Evolutionary conservation across 2,888 invertebrate species (phyloP).

Genomic region (Lamellibrachia columna): DNA sequence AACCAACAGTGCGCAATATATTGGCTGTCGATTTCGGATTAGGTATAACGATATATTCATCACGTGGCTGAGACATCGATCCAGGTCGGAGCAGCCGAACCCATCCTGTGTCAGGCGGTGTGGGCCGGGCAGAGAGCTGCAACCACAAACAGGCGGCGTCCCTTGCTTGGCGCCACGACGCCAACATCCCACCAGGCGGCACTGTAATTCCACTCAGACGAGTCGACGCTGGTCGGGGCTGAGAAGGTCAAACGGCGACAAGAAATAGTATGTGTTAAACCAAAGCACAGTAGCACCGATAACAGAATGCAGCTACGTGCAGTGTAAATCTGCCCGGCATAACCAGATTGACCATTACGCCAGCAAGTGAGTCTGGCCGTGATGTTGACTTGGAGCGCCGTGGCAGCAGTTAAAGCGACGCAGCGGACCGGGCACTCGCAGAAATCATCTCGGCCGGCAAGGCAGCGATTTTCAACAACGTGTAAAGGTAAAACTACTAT

Average conservation of each 20-base stretch:
- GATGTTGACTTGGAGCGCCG: neutral
- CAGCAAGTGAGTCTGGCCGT: neutral
- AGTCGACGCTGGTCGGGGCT: neutral
- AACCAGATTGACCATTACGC: neutral
- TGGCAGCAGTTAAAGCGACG: neutral
- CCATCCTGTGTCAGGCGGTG: neutral
- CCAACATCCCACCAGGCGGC: neutral
- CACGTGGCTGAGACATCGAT: conserved; percentile 4
- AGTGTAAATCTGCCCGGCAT: neutral
- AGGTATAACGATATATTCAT: conserved; percentile 10
- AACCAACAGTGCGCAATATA: neutral
- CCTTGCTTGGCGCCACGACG: neutral
- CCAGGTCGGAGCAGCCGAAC: neutral
- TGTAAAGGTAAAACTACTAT: neutral
- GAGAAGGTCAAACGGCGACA: neutral
- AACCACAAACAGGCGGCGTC: neutral
- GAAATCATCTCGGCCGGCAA: neutral
- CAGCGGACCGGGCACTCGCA: neutral
- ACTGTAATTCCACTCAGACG: too few species aligned
- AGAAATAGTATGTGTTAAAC: neutral
- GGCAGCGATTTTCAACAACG: neutral
- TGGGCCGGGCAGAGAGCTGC: neutral
- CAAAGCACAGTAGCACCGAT: neutral
- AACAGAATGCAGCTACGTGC: neutral
- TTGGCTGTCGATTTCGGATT: neutral